Evolutionary conservation across 2,797 vertebrate genomes (phyloP).

Genomic region (Sebastolobus alascanus): DNA sequence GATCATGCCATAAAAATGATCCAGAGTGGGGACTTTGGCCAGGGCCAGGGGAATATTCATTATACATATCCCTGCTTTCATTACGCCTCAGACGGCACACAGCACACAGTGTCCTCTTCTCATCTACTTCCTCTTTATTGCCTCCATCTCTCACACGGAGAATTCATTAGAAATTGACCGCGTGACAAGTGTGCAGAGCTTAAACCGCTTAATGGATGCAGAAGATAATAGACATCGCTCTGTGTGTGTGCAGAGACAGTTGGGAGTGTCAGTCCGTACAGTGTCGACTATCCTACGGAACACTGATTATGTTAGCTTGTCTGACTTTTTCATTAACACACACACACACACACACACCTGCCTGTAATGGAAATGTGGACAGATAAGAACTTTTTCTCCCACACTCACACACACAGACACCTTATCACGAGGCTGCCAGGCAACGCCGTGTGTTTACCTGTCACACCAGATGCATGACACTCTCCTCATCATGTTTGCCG

Average conservation of each 20-base stretch:
- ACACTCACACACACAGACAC: conserved; percentile 19
- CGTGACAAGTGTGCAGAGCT: conserved; percentile 74
- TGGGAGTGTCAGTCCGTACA: conserved; percentile 25
- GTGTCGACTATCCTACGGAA: conserved; percentile 40
- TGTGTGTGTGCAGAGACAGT: conserved; percentile 14
- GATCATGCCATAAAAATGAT: conserved; percentile 79
- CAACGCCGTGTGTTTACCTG: conserved; percentile 46
- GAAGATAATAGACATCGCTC: conserved; percentile 58
- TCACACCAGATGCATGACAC: conserved; percentile 30
- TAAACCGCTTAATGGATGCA: conserved; percentile 72
- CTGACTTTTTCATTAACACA: conserved; percentile 28
- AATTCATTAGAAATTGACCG: conserved; percentile 77
- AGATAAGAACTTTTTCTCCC: conserved; percentile 58
- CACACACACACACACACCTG: conserved; percentile 44
- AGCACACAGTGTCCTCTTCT: conserved; percentile 49
- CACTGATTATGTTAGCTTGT: not conserved
- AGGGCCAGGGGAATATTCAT: conserved; percentile 61
- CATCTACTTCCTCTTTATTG: conserved; percentile 72
- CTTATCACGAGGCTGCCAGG: conserved; percentile 56
- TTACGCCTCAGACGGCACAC: conserved; percentile 57
- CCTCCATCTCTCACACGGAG: conserved; percentile 72
- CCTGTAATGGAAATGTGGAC: conserved; percentile 41
- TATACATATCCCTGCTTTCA: conserved; percentile 69
- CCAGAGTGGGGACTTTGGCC: conserved; percentile 64
- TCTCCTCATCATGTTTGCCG: conserved; percentile 22